Evolutionary conservation across 2,797 vertebrate species (phyloP).

Genomic region (Distichodus sexfasciatus): DNA sequence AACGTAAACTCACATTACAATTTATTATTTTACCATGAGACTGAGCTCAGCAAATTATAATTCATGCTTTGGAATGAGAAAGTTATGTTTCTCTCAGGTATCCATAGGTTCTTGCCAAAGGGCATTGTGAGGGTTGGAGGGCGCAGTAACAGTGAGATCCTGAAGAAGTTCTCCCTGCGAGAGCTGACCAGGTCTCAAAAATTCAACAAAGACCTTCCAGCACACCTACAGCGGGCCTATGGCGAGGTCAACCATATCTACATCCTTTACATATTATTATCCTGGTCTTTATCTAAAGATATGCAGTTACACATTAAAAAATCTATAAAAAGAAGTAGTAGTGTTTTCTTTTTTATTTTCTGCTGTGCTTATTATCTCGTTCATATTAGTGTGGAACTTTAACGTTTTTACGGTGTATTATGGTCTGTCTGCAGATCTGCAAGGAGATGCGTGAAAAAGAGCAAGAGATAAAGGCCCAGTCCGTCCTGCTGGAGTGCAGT

Average conservation of each 20-base stretch:
- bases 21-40: too few species aligned
- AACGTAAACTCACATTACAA: not conserved
- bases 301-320: too few species aligned
- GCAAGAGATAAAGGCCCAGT: constrained; percentile 57
- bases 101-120: constrained; percentile 70
- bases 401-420: not conserved
- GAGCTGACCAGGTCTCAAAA: constrained; percentile 68
- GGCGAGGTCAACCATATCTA: constrained; percentile 64
- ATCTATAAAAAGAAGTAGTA: too few species aligned
- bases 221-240: constrained; percentile 68
- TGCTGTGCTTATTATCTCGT: not conserved
- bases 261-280: not conserved
- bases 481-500: constrained; percentile 70
- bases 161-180: constrained; percentile 81
- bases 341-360: too few species aligned
- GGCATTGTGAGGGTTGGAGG: constrained; percentile 90
- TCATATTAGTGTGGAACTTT: too few species aligned
- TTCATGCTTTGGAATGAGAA: constrained; percentile 1
- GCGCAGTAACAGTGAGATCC: constrained; percentile 83
- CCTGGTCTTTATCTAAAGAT: too few species aligned
- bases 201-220: constrained; percentile 59
- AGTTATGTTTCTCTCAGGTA: constrained; percentile 68
- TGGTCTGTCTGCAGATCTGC: constrained; percentile 69
- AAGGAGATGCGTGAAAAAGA: constrained; percentile 67
- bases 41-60: not conserved